Conservation (phyloP, 2,113 vertebrate species). For the Centropus unirufus region DNA sequence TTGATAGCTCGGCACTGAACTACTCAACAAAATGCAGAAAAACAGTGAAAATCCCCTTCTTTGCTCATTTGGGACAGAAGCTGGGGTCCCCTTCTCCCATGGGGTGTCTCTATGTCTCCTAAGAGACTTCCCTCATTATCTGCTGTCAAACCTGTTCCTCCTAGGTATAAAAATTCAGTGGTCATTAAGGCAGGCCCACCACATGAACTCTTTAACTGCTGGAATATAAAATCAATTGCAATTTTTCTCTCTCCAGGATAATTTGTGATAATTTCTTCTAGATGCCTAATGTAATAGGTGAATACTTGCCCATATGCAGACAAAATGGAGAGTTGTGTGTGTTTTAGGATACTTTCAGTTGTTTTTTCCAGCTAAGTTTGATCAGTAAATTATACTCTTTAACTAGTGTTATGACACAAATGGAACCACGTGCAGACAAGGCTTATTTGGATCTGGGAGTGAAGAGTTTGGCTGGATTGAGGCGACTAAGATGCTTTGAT, state of each 20-base stretch:
- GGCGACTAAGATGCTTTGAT: background rate
- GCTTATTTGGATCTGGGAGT: background rate
- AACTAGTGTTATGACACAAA: background rate
- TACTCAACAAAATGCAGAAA: background rate
- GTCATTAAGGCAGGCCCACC: background rate
- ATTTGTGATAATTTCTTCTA: background rate
- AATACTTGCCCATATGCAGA: background rate
- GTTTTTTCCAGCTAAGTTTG: background rate
- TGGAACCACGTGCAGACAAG: background rate
- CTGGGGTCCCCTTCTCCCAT: background rate
- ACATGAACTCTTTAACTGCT: background rate
- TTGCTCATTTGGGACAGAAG: background rate
- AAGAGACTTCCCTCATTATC: background rate
- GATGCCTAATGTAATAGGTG: background rate
- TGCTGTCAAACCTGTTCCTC: background rate
- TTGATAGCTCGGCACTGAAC: background rate
- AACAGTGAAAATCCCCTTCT: background rate
- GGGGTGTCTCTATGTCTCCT: background rate
- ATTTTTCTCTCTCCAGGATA: background rate
- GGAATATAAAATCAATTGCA: background rate
- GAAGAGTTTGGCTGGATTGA: background rate
- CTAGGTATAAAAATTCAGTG: background rate
- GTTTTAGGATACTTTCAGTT: background rate
- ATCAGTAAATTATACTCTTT: background rate
- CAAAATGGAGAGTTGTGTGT: accelerated